Evolutionary conservation across 2,888 invertebrate genomes (phyloP), one percentile per base, ranked within the genome.

Genomic region (Parelbella ahira): DNA sequence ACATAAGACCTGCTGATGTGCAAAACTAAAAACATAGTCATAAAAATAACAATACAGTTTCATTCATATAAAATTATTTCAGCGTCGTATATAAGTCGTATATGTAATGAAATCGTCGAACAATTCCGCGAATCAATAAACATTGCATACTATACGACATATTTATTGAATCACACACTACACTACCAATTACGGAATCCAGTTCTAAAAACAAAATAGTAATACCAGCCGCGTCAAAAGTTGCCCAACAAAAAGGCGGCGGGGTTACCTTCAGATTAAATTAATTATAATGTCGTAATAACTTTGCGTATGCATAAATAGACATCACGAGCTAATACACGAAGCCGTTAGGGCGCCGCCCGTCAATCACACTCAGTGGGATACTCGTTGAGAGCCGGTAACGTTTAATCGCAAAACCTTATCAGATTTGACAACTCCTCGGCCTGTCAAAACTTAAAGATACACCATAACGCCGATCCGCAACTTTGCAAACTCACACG

Each of bases 401-500:
- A 34, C 15, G 9, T 18, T 21, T 15, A 28, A 41, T 4, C 13
- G 27, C 6, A 27, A 12, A 19, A 25, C 4, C 9, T 36, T 36
- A 36, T 34, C 34, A 36, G 28, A 34, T 28, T 23, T 23, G 36
- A 18, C 42, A 36, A 29, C 42, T 34, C 27, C n/a, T 20, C 33
- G 8, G 25, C 20, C 37, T 37, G 37, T 51, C 36, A 33, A 44
- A 28, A 13, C 20, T 46, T 43, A 47, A 23, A 24, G 19, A n/a
- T n/a, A 9, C 21, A 42, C 10, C 21, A 1, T 34, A 43, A 39
- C 43, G 48, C 51, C 53, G 47, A 62, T 56, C 44, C 49, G 56
- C 56, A 55, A 47, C 48, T 34, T 37, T 10, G 33, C 38, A 29
- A 44, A 28, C 42, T 34, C 27, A 27, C 28, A 18, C 2, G 5